Percentiles rank a stretch among this genome's conserved stretches.
Conservation (phyloP, 2,113 vertebrate genomes). For the Amazona vittata region DNA sequence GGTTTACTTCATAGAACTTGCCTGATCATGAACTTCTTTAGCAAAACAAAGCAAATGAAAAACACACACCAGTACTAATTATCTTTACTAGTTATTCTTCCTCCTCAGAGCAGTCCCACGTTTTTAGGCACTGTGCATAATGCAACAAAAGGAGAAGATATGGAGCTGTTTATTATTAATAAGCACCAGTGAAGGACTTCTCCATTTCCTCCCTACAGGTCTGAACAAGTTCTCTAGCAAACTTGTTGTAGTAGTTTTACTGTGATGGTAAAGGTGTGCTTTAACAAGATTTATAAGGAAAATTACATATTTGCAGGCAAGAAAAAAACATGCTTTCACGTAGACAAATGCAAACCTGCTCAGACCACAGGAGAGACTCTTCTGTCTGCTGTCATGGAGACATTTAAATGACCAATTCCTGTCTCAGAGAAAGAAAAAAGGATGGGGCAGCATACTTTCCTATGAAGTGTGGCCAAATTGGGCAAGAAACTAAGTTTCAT, state of each 20-base stretch:
- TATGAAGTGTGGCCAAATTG: not conserved
- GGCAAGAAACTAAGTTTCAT: not conserved
- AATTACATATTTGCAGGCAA: conserved; percentile 17
- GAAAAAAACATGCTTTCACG: not conserved
- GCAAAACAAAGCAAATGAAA: conserved; percentile 55
- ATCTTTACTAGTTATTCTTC: conserved; percentile 38
- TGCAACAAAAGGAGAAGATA: conserved; percentile 11
- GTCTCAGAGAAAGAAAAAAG: not conserved
- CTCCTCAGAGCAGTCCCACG: not conserved
- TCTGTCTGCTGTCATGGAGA: conserved; percentile 24
- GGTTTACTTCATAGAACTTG: conserved; percentile 22
- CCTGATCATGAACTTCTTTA: conserved; percentile 50
- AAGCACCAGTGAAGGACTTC: not conserved
- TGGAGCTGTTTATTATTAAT: not conserved
- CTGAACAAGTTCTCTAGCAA: conserved; percentile 9
- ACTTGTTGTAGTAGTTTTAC: not conserved
- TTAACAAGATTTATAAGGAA: conserved; percentile 40
- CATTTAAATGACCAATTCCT: conserved; percentile 36
- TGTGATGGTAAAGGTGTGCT: not conserved
- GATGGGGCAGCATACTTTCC: not conserved
- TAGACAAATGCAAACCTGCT: not conserved
- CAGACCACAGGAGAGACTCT: not conserved
- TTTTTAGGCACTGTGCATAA: not conserved
- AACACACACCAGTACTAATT: conserved; percentile 35
- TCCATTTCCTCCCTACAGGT: conserved; percentile 34